Evolutionary conservation across 2,797 vertebrate species (phyloP), one percentile per base, ranked within the genome.

Genomic region (Spheniscus humboldti): DNA sequence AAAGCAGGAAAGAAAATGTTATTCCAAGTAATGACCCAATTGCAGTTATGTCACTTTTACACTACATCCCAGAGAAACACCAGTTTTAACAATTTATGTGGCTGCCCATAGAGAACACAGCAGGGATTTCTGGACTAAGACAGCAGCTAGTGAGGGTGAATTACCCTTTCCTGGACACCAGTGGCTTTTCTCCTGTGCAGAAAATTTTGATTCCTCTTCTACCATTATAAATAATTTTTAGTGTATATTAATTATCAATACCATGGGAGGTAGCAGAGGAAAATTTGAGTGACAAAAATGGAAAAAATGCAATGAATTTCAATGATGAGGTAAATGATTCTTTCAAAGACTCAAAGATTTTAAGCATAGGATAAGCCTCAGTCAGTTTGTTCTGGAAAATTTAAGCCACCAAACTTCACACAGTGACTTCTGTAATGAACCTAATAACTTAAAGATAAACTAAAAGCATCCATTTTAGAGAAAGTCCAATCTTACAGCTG

Each of bases 401-500:
- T 53, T 74, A 93, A 84, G 81, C 47, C 62, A 75, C 18, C 18
- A 86, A 82, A 86, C 45, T 87, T 93, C 57, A 77, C 33, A 69
- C 25, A 59, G 50, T 63, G 2, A 10, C 45, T 94, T 91, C 47
- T 75, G 28, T 80, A 89, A 90, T 66, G 59, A 93, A 78, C 64
- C 39, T 91, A 89, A 91, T 86, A 94, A 94, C 55, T 55, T 88
- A 82, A 71, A 73, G 77, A 74, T 76, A 96, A 94, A 79, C 76
- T 74, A 74, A 96, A 88, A 88, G 18, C 75, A 86, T 88, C n/a
- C 80, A 47, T 81, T 93, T 90, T 75, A 78, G 56, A 95, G 72
- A 59, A 95, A 93, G 89, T 60, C 81, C 75, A 66, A 9, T 75
- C 64, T 83, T 92, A 75, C 45, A 87, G 62, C 83, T 41, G 59